A percentile compares a stretch with the other conserved stretches of the same genome.
phyloP scores from a whole-genome alignment of 1,140 invertebrate species.

The Ceratina calcarata region DNA sequence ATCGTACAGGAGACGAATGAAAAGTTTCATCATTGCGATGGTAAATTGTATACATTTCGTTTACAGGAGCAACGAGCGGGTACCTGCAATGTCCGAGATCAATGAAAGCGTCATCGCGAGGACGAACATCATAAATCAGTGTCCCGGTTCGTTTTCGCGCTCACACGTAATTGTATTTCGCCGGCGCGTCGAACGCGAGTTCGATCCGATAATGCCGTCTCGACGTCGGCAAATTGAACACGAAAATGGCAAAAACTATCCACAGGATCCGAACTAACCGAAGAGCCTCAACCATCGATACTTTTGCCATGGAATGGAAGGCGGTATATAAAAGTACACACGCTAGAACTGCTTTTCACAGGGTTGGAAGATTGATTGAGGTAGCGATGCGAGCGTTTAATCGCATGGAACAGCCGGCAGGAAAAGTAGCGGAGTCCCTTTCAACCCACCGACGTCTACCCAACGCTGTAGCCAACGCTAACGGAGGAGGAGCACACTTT shows the following conservation, averaged over 20 bases:
- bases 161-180: not conserved
- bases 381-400: conserved; percentile 23
- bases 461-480: no score
- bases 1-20: no score
- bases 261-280: not conserved
- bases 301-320: not conserved
- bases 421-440: conserved; percentile 1
- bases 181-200: not conserved
- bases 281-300: not conserved
- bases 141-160: not conserved
- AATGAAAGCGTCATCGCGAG: not conserved
- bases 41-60: no score
- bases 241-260: not conserved
- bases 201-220: not conserved
- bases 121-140: not conserved
- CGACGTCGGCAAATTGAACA: not conserved
- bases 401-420: conserved; percentile 9
- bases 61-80: not conserved
- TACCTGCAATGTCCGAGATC: not conserved
- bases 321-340: not conserved
- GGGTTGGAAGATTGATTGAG: not conserved
- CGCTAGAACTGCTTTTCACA: not conserved
- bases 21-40: no score
- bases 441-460: not conserved
- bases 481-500: no score